A percentile compares a stretch with the other conserved stretches of the same genome.
These are phyloP conservation scores for Ramphastos sulfuratus DNA, from an alignment of 2,113 vertebrate species.

Conservation along the genomic window DNA sequence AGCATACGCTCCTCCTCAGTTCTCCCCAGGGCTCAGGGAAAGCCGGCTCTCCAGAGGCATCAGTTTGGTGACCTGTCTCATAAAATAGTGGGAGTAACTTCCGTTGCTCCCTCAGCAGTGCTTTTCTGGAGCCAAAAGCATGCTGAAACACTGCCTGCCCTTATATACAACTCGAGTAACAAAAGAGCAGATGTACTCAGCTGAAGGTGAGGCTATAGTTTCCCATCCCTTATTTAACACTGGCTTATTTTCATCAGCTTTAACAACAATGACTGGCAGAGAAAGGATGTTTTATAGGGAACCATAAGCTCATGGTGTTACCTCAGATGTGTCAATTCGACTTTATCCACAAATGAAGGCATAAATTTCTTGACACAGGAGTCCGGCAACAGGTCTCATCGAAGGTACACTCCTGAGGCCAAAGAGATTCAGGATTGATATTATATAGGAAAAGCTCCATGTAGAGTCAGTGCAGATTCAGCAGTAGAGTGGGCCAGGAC, in stretches of 20 bases:
- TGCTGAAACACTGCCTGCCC: conserved; percentile 22
- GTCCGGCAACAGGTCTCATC: neutral
- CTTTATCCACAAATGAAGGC: neutral
- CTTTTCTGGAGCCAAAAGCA: neutral
- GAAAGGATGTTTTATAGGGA: neutral
- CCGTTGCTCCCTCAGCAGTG: conserved; percentile 9
- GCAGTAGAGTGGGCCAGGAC: neutral
- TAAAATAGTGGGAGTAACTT: conserved; percentile 40
- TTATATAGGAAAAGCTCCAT: neutral
- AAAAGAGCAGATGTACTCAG: conserved; percentile 11
- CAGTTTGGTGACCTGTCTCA: conserved; percentile 43
- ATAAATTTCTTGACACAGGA: neutral
- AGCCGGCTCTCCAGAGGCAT: neutral
- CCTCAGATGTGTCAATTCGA: neutral
- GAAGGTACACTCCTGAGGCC: neutral
- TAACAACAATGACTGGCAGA: neutral
- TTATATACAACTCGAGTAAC: neutral
- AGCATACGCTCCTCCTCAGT: conserved; percentile 11
- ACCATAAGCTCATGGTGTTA: neutral
- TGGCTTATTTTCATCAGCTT: neutral
- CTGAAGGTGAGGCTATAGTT: conserved; percentile 10
- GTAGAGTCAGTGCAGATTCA: neutral
- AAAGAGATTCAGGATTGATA: neutral
- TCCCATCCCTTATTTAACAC: conserved; percentile 36
- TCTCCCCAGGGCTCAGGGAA: conserved; percentile 31